Evolutionary conservation across 1,140 invertebrate species (phyloP).

Genomic region (Eulimnadia texana): DNA sequence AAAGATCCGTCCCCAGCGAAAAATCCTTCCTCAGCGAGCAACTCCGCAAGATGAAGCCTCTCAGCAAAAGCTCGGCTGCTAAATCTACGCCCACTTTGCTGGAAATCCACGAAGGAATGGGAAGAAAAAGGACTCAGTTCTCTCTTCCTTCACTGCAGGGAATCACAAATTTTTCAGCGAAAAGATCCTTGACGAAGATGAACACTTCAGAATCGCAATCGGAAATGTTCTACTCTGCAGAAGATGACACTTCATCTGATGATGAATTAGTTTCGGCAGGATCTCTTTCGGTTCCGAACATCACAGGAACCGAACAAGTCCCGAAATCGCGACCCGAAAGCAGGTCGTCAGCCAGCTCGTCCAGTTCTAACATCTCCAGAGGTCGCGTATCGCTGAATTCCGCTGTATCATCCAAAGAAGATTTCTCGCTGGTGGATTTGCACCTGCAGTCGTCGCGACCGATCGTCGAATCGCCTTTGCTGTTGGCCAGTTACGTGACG

Average conservation of each 20-base stretch:
- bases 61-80: not conserved
- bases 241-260: conserved; percentile 47
- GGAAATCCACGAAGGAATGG: not conserved
- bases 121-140: not conserved
- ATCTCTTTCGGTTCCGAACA: not conserved
- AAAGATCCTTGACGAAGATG: conserved; percentile 1
- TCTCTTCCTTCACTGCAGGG: not conserved
- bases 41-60: not conserved
- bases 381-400: conserved; percentile 62
- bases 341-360: not conserved
- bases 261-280: conserved; percentile 1
- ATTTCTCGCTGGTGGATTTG: conserved; percentile 79
- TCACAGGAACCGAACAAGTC: not conserved
- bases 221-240: conserved; percentile 78
- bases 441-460: conserved; percentile 90
- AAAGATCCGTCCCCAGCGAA: not conserved
- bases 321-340: not conserved
- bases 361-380: not conserved
- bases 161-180: not conserved
- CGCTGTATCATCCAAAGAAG: conserved; percentile 83
- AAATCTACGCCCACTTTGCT: conserved; percentile 10
- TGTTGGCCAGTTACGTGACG: conserved; percentile 88
- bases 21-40: not conserved
- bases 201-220: conserved; percentile 30
- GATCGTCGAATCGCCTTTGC: conserved; percentile 66